Evolutionary conservation across 2,888 invertebrate species (phyloP).

Genomic region (Melinopterus prodromus): DNA sequence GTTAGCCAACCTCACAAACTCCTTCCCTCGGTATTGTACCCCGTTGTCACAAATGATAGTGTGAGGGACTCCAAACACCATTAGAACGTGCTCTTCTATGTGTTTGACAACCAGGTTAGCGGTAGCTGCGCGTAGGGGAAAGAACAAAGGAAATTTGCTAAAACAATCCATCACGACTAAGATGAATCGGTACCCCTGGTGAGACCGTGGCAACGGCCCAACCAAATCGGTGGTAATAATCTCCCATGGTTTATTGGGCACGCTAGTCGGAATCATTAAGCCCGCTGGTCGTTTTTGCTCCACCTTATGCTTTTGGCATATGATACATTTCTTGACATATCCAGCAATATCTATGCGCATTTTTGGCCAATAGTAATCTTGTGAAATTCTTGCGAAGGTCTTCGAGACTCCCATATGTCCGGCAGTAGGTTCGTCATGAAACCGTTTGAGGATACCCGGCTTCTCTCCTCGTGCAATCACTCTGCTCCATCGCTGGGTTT

Average conservation of each 20-base stretch:
- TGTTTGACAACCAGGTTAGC: constrained; percentile 31
- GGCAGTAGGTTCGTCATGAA: no score
- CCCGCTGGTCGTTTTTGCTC: constrained; percentile 41
- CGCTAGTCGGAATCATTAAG: constrained; percentile 47
- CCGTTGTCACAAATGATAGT: constrained; percentile 48
- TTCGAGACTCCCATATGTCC: no score
- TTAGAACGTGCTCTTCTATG: constrained; percentile 44
- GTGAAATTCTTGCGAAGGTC: no score
- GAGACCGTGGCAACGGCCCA: constrained; percentile 34
- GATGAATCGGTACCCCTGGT: constrained; percentile 30
- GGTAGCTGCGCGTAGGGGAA: constrained; percentile 43
- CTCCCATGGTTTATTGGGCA: constrained; percentile 39
- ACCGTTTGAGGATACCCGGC: no score
- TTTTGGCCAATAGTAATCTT: no score
- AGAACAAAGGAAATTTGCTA: constrained; percentile 42
- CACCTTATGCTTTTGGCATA: constrained; percentile 41
- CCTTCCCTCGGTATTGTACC: constrained; percentile 41
- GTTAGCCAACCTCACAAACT: constrained; percentile 28
- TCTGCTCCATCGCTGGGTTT: no score
- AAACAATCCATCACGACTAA: constrained; percentile 42
- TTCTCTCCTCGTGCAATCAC: no score
- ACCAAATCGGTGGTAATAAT: constrained; percentile 40
- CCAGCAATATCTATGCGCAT: no score
- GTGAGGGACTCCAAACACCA: constrained; percentile 45
- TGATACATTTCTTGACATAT: no score